phyloP scores from a whole-genome alignment of 1,140 invertebrate species.

The Scaptomyza pallida region DNA sequence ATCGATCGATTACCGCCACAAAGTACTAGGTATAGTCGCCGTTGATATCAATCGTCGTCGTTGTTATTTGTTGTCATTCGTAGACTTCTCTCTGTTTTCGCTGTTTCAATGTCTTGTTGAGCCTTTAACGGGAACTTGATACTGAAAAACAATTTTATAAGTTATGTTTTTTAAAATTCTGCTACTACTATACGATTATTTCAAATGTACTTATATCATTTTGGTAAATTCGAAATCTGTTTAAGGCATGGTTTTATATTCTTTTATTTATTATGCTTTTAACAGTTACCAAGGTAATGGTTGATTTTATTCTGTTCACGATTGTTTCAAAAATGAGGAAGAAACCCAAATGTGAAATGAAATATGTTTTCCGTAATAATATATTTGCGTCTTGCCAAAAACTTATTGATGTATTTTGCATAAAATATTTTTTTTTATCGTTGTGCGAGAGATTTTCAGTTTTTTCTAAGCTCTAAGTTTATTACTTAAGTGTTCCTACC shows the following conservation, averaged over 20 bases:
- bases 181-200: slow-evolving; percentile 4
- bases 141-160: slow-evolving; percentile 2
- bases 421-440: slow-evolving; percentile 29
- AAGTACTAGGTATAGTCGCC: slow-evolving; percentile 74
- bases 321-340: no score
- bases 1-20: slow-evolving; percentile 33
- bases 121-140: slow-evolving; percentile 9
- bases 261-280: background rate
- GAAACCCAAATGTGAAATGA: no score
- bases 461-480: slow-evolving; percentile 46
- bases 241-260: slow-evolving; percentile 19
- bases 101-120: slow-evolving; percentile 42
- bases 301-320: no score
- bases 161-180: background rate
- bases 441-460: slow-evolving; percentile 37
- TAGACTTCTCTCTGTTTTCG: slow-evolving; percentile 48
- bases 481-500: background rate
- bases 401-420: no score
- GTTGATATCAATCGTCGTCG: slow-evolving; percentile 59
- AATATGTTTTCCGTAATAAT: no score
- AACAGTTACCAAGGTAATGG: no score
- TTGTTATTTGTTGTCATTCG: slow-evolving; percentile 42
- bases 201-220: background rate
- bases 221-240: slow-evolving; percentile 9
- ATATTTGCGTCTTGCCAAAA: no score